phyloP scores from a whole-genome alignment of 2,797 vertebrate genomes.

The Oreochromis mossambicus region DNA sequence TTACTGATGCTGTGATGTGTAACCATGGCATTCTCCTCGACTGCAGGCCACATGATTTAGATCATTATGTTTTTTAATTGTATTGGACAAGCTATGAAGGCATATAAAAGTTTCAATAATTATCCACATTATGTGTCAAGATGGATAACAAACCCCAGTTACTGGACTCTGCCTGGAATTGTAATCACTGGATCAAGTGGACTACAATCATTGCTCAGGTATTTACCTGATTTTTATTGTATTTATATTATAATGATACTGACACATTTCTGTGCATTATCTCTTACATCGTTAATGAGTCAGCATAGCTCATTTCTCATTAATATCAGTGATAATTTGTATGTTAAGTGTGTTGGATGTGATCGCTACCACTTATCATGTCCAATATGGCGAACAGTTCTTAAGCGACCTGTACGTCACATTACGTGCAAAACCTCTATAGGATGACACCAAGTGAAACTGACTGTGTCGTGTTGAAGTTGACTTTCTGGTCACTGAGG shows the following conservation, averaged over 20 bases:
- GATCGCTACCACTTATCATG: background rate
- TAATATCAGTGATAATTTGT: background rate
- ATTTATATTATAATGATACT: background rate
- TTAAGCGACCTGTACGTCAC: background rate
- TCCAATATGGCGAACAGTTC: background rate
- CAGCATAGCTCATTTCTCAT: background rate
- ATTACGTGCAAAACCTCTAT: background rate
- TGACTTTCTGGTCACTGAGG: conserved; percentile 92
- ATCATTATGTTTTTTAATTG: background rate
- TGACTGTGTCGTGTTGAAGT: conserved; percentile 93
- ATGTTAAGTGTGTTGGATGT: background rate
- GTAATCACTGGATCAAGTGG: background rate
- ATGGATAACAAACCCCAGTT: background rate
- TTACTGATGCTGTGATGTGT: background rate
- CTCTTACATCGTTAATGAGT: background rate
- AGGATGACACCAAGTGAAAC: conserved; percentile 16
- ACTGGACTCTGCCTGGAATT: background rate
- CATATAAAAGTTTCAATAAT: background rate
- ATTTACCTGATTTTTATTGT: background rate
- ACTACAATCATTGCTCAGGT: background rate
- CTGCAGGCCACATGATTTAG: background rate
- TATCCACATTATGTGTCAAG: background rate
- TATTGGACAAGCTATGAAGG: background rate
- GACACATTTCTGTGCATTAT: background rate
- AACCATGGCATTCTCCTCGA: background rate